Conservation (phyloP, 2,797 vertebrate species). For the Halcyon leucocephala region DNA sequence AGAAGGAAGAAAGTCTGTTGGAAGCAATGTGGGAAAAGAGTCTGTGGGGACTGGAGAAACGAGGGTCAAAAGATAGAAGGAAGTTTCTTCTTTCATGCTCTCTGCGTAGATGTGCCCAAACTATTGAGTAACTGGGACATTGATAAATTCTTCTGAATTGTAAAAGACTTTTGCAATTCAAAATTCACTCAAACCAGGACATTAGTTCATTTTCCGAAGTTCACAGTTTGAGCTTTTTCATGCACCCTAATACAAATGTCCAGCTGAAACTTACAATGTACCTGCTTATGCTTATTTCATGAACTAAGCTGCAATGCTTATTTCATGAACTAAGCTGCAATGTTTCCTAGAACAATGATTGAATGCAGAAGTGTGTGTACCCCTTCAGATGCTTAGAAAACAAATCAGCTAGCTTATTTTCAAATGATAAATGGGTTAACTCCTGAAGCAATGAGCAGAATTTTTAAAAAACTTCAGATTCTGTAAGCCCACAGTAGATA, state of each 20-base stretch:
- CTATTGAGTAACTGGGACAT: not conserved
- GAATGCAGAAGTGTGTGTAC: constrained; percentile 38
- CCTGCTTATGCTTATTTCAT: constrained; percentile 35
- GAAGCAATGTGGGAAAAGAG: not conserved
- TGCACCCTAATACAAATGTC: not conserved
- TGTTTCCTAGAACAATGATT: constrained; percentile 56
- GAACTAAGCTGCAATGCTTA: constrained; percentile 18
- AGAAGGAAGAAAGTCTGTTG: constrained; percentile 1
- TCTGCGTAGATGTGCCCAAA: not conserved
- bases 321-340: constrained; percentile 36
- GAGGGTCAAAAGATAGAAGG: not conserved
- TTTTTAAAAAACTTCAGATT: not conserved
- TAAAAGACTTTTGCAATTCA: not conserved
- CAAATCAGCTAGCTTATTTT: not conserved
- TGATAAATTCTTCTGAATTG: constrained; percentile 31
- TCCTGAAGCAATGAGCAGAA: not conserved
- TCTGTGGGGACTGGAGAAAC: not conserved
- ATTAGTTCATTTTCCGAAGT: not conserved
- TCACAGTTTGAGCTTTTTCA: not conserved
- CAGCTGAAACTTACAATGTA: not conserved
- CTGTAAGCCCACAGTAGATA: not conserved
- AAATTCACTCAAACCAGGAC: no score
- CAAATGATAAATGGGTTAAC: constrained; percentile 9
- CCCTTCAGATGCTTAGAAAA: constrained; percentile 24
- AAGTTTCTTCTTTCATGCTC: not conserved